Base-by-base conservation (phyloP, 2,797 vertebrate genomes). In the Xenops minutus region DNA sequence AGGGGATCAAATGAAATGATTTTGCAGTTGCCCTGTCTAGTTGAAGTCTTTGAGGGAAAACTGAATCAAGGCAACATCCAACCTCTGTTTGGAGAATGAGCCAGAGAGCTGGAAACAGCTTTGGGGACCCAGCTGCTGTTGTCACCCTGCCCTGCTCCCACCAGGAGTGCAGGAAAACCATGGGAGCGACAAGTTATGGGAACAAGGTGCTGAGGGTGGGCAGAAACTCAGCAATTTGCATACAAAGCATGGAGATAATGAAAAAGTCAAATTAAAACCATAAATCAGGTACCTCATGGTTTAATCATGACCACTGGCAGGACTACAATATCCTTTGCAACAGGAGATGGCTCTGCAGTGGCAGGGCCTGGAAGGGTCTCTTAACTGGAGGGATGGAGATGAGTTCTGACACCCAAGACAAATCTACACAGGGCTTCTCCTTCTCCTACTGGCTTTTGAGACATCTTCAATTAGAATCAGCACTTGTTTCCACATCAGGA, bases 231-330 rank as follows among this genome's bases (percentile, higher is more conserved):
- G 52, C 26, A 21, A 89, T 92, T 44, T 73, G 67, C 85, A 69
- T 84, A 20, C 43, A 41, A 61, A 85, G 73, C 21, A 7, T 30
- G 24, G 59, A 32, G 69, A 72, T 82, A 19, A 54, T 54, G 67
- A 78, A 91, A 78, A 84, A 95, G 66, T 61, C 61, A 61, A 92
- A 91, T 81, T 80, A 83, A 94, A 93, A 64, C 10, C 69, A 67
- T 89, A 73, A 88, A 84, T 86, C 43, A 27, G 56, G 49, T n/a
- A 26, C 41, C 34, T 91, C 51, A 23, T 91, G 58, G 71, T 89
- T 95, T 82, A 80, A 74, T 68, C 76, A 61, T 58, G 89, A 83
- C 66, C 41, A 30, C 34, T 71, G 75, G 48, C 67, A 71, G 73
- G 74, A 3, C 61, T 30, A 72, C 48, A 19, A 0, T 11, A 26